Base-by-base conservation (phyloP, 2,797 vertebrate species). In the Rhadinocentrus ornatus region DNA sequence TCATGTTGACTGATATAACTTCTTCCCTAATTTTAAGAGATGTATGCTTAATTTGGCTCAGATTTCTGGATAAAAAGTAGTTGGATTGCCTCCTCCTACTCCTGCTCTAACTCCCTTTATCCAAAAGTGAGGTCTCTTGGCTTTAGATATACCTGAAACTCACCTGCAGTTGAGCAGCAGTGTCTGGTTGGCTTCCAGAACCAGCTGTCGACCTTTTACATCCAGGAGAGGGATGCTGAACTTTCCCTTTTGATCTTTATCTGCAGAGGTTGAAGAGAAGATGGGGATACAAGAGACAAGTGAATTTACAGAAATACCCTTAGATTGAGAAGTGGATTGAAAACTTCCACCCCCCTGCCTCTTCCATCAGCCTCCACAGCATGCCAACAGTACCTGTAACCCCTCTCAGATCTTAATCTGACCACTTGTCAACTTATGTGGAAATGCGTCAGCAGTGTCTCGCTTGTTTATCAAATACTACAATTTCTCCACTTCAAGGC, bases 151-250 rank as follows among this genome's bases (percentile, higher is more conserved):
- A 70, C 48, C 54, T 73, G 55, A 78, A 66, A 83, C 93, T 95
- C 93, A 99, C 98, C 96, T 99, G 97, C 98, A 99, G 75, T 92
- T 92, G 84, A 99, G 94, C 77, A 84, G 87, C 74, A 99, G 94
- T 13, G 94, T 94, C 88, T 97, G 93, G 84, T 96, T 96, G 73
- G 88, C 91, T 85, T 96, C 91, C 75, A 96, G 84, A 88, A 98
- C 54, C 6, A 97, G 87, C 79, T 96, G 94, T 53, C 46, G 72
- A 69, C 89, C 91, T 85, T 91, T 93, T 87, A 96, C 92, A 83
- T 94, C 96, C 94, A 99, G 91, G 63, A 94, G 86, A 27, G 98
- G 97, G 50, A 92, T 81, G 78, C 89, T 96, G 82, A 95, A 94
- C 88, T 91, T 96, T 69, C 94, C 95, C 84, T 92, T 96, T 73